These are phyloP conservation scores for Xestoiulus laeticollis DNA, from an alignment of 2,888 invertebrate species.

Conservation along the genomic window DNA sequence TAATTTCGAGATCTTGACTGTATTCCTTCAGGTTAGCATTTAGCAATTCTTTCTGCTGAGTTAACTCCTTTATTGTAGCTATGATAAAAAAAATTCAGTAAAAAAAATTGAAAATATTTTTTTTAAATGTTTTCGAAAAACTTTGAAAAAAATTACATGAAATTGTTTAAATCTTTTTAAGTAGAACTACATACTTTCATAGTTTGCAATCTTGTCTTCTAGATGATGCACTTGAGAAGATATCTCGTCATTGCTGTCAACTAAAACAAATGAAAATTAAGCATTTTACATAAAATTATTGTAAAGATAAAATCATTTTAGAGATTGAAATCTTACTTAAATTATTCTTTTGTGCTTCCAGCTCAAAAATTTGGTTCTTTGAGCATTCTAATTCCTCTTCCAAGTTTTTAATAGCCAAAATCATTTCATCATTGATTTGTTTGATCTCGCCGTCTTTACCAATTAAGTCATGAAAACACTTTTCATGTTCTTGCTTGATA, in stretches of 20 bases:
- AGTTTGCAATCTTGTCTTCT: neutral
- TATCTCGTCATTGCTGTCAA: neutral
- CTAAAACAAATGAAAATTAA: neutral
- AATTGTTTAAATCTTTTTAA: neutral
- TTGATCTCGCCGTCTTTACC: slow-evolving; percentile 27
- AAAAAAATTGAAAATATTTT: too few species aligned
- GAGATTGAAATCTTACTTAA: neutral
- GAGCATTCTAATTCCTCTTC: neutral
- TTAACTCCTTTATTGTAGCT: neutral
- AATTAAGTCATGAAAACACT: neutral
- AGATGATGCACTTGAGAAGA: neutral
- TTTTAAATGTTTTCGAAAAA: neutral
- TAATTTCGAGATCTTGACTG: slow-evolving; percentile 18
- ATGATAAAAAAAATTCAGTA: neutral
- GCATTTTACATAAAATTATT: neutral
- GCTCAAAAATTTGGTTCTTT: neutral
- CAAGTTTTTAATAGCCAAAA: neutral
- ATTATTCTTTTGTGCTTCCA: slow-evolving; percentile 1
- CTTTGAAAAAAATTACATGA: neutral
- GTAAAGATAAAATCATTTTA: too few species aligned
- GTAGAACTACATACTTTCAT: neutral
- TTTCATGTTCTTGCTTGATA: neutral
- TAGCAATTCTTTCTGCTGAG: slow-evolving; percentile 40
- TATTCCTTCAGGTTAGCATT: neutral
- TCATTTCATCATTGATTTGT: slow-evolving; percentile 20